phyloP scores from a whole-genome alignment of 1,140 invertebrate species.

The Papilio xuthus region DNA sequence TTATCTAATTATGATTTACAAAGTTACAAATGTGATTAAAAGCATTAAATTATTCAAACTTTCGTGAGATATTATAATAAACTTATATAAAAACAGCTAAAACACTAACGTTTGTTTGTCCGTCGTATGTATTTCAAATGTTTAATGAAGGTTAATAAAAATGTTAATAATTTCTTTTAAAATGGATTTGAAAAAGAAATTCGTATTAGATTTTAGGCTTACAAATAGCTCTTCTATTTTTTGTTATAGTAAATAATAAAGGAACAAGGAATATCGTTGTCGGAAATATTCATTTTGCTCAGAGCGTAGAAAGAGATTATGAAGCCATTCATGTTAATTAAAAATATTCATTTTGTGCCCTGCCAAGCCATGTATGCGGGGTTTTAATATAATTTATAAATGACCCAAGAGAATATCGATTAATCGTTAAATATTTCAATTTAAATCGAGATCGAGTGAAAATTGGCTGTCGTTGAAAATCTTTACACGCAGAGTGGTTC shows the following conservation, averaged over 20 bases:
- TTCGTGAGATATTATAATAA: no score
- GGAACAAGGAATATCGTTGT: neutral
- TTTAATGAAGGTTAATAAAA: no score
- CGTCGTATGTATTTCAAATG: no score
- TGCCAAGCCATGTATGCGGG: neutral
- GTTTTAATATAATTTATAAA: neutral
- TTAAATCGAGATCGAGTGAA: neutral
- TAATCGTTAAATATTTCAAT: neutral
- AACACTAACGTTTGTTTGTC: no score
- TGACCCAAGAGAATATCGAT: neutral
- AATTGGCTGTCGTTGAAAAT: no score
- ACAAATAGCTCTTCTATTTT: neutral
- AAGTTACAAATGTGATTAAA: neutral
- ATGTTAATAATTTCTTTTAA: no score
- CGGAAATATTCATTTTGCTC: neutral
- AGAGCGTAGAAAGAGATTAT: conserved; percentile 8
- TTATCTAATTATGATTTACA: neutral
- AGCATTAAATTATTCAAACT: no score
- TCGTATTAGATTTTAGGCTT: no score
- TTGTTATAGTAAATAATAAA: neutral
- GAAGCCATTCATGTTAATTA: conserved; percentile 19
- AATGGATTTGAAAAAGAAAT: no score
- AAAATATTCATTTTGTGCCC: neutral
- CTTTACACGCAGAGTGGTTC: no score
- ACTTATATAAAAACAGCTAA: no score